A percentile compares a stretch with the other conserved stretches of the same genome.
Evolutionary conservation across 2,113 vertebrate species (phyloP).

Genomic region (Trichomycterus rosablanca): DNA sequence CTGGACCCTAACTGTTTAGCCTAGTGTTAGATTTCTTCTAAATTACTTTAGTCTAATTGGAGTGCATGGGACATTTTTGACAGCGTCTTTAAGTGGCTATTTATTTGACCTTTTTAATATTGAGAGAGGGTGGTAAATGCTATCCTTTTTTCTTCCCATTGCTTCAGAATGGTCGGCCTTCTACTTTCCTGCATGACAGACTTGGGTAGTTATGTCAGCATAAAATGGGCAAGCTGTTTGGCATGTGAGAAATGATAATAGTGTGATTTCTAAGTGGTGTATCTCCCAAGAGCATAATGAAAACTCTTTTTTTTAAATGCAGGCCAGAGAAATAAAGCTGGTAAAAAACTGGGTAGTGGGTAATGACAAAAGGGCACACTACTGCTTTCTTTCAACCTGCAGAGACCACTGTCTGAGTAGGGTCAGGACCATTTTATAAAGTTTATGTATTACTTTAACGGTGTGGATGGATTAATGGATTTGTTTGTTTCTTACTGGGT

Average conservation of each 20-base stretch:
- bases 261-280: conserved; percentile 50
- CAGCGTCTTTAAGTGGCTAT: conserved; percentile 36
- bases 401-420: background rate
- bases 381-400: background rate
- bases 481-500: too few species aligned
- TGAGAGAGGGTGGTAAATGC: conserved; percentile 5
- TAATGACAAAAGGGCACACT: conserved; percentile 1
- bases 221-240: conserved; percentile 50
- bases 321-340: conserved; percentile 44
- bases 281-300: conserved; percentile 53
- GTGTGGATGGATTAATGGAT: too few species aligned
- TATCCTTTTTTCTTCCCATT: conserved; percentile 22
- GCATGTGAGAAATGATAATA: conserved; percentile 52
- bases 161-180: conserved; percentile 38
- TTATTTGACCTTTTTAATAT: conserved; percentile 40
- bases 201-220: conserved; percentile 47
- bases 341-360: conserved; percentile 18
- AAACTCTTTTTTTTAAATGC: conserved; percentile 49
- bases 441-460: too few species aligned
- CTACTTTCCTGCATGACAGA: conserved; percentile 49
- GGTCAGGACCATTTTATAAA: too few species aligned
- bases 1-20: background rate
- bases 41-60: conserved; percentile 19
- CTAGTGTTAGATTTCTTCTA: background rate
- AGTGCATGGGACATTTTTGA: conserved; percentile 7